Evolutionary conservation across 2,797 vertebrate species (phyloP), one percentile per base, ranked within the genome.

Genomic region (Syngnathus rostellatus): DNA sequence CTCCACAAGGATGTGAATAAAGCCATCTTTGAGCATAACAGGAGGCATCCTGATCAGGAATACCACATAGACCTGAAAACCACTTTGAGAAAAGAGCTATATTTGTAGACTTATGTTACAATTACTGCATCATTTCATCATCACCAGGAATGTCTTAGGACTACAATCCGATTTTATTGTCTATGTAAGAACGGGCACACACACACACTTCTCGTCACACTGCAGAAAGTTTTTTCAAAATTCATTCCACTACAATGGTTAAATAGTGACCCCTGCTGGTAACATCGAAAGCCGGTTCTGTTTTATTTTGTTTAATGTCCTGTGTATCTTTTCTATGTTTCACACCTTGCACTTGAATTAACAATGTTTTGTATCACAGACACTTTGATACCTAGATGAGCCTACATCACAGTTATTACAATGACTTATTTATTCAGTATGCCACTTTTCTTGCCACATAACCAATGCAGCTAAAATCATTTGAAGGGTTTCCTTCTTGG

Each of bases 51-150:
- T 23, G 69, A 62, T 53, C 85, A 83, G 58, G 78, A 48, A 0
- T 94, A 94, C 63, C 72, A 82, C 17, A 72, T 97, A 41, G 81
- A 88, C 23, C 81, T 95, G 10, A 90, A 89, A 70, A 93, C 96
- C 64, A 98, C 95, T 0, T 80, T 98, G 25, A 90, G 92, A 50
- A 97, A 94, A 80, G 86, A 87, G 10, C 81, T 98, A 38, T 91
- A 87, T 72, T 70, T 95, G 6, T 82, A 82, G n/a, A 64, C 10
- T 7, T 4, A 31, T 31, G 31, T 31, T 4, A 23, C 2, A 8
- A 17, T n/a, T 60, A 40, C 37, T 62, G 6, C 2, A 21, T 12
- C 10, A 23, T 16, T 11, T 37, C 25, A 9, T 31, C 11, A 1
- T 23, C 16, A 8, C 17, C 12, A 11, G 8, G 9, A 9, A 63